Evolutionary conservation across 2,888 invertebrate genomes (phyloP), one percentile per base, ranked within the genome.

Genomic region (Brenthis ino): DNA sequence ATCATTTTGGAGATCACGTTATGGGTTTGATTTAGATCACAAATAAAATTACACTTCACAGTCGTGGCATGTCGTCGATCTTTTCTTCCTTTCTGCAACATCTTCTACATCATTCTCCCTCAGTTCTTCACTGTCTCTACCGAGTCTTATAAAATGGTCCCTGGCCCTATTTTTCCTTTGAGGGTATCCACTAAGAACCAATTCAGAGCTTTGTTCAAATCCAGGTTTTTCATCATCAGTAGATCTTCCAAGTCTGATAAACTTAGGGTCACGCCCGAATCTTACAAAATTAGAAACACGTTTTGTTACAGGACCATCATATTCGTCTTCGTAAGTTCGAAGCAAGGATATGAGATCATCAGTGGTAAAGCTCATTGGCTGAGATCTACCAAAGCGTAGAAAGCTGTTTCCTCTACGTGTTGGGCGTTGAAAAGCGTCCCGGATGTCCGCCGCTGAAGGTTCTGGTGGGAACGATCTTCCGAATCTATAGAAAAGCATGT

Each of bases 231-330:
- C 86, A 0, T 89, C 88, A 1, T 85, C 86, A 5, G 73, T 75
- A 2, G 91, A 85, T 63, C 93, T 82, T 1, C 93, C 93, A n/a
- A 93, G 85, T 12, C 94, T 81, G 73, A 94, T 87, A 77, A 94
- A 93, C 73, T 89, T 92, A 11, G 89, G 89, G 64, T 89, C 86
- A 0, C 93, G 82, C 4, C 92, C 93, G 1, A 92, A 84, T 20
- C 93, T 79, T 11, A 93, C 81, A 74, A 93, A 93, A 64, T 82
- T 85, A 2, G 89, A 77, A 0, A 83, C 88, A 53, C 89, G 82
- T 74, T 92, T 91, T 6, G 76, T 63, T 8, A 77, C 64, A 0
- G 89, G 85, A 0, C 72, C 75, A 3, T 90, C 89, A 64, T 86
- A 85, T 64, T 91, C 89, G 20, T 90, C 89, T 68, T 91, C 90